Evolutionary conservation across 2,113 vertebrate genomes (phyloP).

Genomic region (Galemys pyrenaicus): DNA sequence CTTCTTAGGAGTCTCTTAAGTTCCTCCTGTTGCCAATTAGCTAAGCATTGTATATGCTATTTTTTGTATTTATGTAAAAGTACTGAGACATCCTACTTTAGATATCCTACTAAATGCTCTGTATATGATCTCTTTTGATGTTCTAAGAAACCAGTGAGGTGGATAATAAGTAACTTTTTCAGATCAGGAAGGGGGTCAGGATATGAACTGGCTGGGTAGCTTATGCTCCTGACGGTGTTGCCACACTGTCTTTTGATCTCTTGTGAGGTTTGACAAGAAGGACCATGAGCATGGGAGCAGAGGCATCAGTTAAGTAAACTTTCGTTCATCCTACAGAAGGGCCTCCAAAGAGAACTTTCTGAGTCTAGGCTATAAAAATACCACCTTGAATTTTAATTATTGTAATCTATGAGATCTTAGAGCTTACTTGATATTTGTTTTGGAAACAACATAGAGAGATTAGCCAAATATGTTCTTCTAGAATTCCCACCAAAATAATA

Average conservation of each 20-base stretch:
- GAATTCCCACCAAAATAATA: background rate
- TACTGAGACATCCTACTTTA: background rate
- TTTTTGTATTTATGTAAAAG: background rate
- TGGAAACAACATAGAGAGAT: background rate
- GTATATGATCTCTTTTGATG: background rate
- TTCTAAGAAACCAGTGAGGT: background rate
- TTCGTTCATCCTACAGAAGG: background rate
- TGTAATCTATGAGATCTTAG: background rate
- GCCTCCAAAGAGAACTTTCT: background rate
- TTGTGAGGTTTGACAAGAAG: background rate
- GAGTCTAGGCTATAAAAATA: background rate
- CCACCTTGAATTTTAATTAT: background rate
- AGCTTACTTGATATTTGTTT: background rate
- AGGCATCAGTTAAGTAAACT: background rate
- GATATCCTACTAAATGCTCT: background rate
- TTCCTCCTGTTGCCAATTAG: background rate
- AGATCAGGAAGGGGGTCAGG: background rate
- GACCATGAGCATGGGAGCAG: background rate
- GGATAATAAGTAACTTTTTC: background rate
- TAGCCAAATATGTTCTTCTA: background rate
- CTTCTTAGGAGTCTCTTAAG: background rate
- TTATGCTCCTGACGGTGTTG: background rate
- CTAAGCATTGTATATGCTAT: background rate
- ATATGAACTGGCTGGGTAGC: background rate
- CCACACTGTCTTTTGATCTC: background rate